A percentile compares a stretch with the other conserved stretches of the same genome.
Evolutionary conservation across 2,888 invertebrate species (phyloP).

Genomic region (Philhelius pedissequus): DNA sequence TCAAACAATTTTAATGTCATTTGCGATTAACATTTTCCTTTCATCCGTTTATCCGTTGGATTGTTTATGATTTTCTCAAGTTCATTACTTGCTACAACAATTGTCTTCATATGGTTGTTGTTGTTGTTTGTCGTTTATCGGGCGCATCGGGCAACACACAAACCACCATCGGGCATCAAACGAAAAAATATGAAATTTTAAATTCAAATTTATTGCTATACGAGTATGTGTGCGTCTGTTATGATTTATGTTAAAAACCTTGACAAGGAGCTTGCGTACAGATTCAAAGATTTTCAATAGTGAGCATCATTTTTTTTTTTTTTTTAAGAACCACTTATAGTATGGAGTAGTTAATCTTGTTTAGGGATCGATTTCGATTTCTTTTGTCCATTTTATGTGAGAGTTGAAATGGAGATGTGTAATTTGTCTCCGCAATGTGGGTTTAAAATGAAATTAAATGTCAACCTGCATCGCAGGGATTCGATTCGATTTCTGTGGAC

Average conservation of each 20-base stretch:
- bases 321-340: background rate
- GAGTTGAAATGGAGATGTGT: constrained; percentile 19
- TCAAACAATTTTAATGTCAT: constrained; percentile 62
- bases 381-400: constrained; percentile 18
- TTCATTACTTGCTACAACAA: constrained; percentile 24
- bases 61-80: constrained; percentile 6
- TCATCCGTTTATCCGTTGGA: constrained; percentile 12
- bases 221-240: constrained; percentile 27
- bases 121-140: background rate
- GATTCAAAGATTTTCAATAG: constrained; percentile 11
- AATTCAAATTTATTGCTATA: constrained; percentile 66
- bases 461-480: constrained; percentile 17
- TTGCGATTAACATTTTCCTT: constrained; percentile 64
- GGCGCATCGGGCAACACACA: background rate
- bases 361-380: constrained; percentile 49
- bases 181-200: constrained; percentile 61
- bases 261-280: constrained; percentile 44
- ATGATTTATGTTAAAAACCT: constrained; percentile 63
- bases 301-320: no score
- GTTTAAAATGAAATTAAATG: constrained; percentile 51
- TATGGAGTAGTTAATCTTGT: background rate
- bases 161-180: background rate
- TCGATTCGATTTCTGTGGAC: constrained; percentile 24
- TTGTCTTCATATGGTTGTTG: background rate
- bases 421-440: constrained; percentile 59